Evolutionary conservation across 2,797 vertebrate genomes (phyloP), one percentile per base, ranked within the genome.

Genomic region (Anniella stebbinsi): DNA sequence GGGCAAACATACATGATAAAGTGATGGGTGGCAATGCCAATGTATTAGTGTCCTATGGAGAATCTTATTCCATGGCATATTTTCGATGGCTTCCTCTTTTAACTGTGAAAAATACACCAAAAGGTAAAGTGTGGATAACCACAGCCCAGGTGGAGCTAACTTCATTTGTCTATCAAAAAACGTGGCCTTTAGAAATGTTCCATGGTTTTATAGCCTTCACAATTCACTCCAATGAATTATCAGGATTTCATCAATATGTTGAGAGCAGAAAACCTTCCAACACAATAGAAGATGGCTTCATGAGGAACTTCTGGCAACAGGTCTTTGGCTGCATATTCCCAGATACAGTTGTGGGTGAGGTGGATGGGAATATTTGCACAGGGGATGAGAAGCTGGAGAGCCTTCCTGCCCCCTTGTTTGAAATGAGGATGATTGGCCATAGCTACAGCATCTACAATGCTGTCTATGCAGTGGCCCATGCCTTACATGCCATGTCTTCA

Each of bases 91-190:
- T 88, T 1, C 28, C 28, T 21, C 81, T 73, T 25, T 5, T 88
- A 3, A 30, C 78, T n/a, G 21, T 10, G 9, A 73, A 12, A 48
- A 63, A 33, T 25, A 70, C 41, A 41, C 9, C 9, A 72, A 88
- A 60, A 88, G 87, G 87, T 45, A 63, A 57, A 57, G 87, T 82
- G 51, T 88, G 87, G 78, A 88, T 88, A 72, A 33, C 72, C 17
- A 73, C 78, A 45, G 45, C 48, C n/a, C 87, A 88, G n/a, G 33
- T 63, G 17, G 78, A 88, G 38, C 57, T 81, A n/a, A 72, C 78
- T 73, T 72, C 78, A 41, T 41, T 72, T 12, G n/a, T 41, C 18
- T 81, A 41, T 82, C 78, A 82, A 73, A 80, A 51, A 28, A 30
- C 17, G 25, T 88, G 78, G 87, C 67, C 81, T 72, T n/a, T 67